Evolutionary conservation across 2,888 invertebrate genomes (phyloP).

Genomic region (Prionchulus punctatus): DNA sequence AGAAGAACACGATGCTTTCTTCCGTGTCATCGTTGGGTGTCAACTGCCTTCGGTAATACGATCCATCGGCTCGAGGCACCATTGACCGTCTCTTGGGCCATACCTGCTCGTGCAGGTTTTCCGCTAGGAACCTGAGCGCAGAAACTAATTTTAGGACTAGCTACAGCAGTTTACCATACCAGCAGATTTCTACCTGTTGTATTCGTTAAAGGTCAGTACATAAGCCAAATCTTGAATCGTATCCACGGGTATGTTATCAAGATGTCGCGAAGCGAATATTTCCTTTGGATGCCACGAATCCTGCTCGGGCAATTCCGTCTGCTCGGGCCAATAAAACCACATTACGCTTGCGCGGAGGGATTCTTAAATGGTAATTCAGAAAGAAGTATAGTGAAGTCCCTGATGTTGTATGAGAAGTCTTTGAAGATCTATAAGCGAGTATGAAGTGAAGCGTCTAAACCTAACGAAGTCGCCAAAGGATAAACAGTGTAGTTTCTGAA

Average conservation of each 20-base stretch:
- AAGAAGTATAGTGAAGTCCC: no score
- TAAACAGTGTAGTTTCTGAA: no score
- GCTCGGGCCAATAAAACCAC: conserved; percentile 95
- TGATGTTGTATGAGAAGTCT: no score
- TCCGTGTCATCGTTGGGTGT: background rate
- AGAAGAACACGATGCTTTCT: conserved; percentile 77
- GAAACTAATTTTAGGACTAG: background rate
- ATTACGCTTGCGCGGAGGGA: conserved; percentile 93
- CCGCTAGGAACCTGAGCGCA: background rate
- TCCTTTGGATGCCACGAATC: conserved; percentile 38
- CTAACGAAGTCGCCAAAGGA: no score
- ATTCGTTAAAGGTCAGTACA: conserved; percentile 86
- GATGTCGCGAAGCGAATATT: conserved; percentile 83
- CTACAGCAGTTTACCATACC: no score
- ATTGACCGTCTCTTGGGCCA: background rate
- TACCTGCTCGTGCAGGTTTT: background rate
- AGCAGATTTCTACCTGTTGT: conserved; percentile 69
- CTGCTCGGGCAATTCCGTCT: conserved; percentile 57
- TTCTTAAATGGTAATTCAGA: no score
- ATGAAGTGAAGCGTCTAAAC: no score
- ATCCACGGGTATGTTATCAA: conserved; percentile 85
- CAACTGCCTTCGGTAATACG: background rate
- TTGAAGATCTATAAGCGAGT: no score
- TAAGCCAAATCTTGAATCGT: conserved; percentile 95
- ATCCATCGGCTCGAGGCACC: background rate